Percentiles rank a stretch among this genome's conserved stretches.
Evolutionary conservation across 2,888 invertebrate genomes (phyloP).

Genomic region (Caenorhabditis uteleia): DNA sequence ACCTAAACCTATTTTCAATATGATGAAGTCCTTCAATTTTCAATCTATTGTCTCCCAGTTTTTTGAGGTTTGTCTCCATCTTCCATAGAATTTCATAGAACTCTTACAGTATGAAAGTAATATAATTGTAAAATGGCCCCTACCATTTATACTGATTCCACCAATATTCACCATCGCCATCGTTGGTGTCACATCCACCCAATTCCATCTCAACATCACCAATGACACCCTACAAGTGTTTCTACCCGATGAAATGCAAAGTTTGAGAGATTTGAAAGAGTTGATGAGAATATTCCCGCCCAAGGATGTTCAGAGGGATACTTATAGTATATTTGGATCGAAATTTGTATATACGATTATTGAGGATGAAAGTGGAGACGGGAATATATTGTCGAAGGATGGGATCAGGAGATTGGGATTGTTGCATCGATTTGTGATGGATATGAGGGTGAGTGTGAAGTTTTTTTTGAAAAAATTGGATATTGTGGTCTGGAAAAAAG

Average conservation of each 20-base stretch:
- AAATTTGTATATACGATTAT: slow-evolving; percentile 65
- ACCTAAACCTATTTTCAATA: too few species aligned
- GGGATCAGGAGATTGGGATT: slow-evolving; percentile 43
- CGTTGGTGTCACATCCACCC: slow-evolving; percentile 34
- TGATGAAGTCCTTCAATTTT: slow-evolving; percentile 53
- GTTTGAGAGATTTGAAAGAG: slow-evolving; percentile 57
- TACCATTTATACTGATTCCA: slow-evolving; percentile 64
- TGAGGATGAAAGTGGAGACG: slow-evolving; percentile 41
- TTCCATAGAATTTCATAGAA: neutral
- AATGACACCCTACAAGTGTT: slow-evolving; percentile 62
- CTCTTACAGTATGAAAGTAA: slow-evolving; percentile 58
- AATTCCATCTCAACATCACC: slow-evolving; percentile 49
- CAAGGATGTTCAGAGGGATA: slow-evolving; percentile 62
- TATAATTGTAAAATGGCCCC: slow-evolving; percentile 62
- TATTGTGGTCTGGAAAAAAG: too few species aligned
- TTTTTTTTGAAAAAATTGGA: too few species aligned
- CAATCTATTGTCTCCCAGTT: slow-evolving; percentile 63
- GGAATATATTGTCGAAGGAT: slow-evolving; percentile 47
- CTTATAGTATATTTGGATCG: slow-evolving; percentile 64
- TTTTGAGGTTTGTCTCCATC: slow-evolving; percentile 52
- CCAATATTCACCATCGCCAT: slow-evolving; percentile 50
- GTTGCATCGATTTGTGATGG: slow-evolving; percentile 48
- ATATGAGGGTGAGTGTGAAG: slow-evolving; percentile 11
- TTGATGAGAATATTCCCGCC: slow-evolving; percentile 63
- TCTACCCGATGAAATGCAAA: slow-evolving; percentile 66